Evolutionary conservation across 1,140 invertebrate genomes (phyloP), one percentile per base, ranked within the genome.

Genomic region (Colletes gigas): DNA sequence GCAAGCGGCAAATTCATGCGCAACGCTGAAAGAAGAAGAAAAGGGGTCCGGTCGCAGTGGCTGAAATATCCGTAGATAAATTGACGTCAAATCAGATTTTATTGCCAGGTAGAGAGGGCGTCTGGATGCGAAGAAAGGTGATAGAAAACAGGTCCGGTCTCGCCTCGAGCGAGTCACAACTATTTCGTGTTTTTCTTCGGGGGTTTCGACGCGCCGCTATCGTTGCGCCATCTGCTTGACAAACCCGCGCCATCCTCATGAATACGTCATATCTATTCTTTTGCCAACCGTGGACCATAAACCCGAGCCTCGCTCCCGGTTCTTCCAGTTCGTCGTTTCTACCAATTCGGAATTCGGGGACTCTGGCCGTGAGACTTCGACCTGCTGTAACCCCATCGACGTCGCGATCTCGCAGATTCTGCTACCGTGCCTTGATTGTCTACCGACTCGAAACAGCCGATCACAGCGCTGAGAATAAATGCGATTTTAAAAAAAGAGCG

Each of bases 61-160:
- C 89, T 89, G 87, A 89, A 88, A 92, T 88, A 87, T 75, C 88
- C 84, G 83, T 85, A 90, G 92, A 92, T 92, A 91, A 92, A 92
- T 92, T 90, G 90, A 92, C 87, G 90, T 92, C 89, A 89, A 91
- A 92, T 91, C 89, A 87, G 90, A 92, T 92, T 92, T 92, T 91
- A 92, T 92, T 90, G 89, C 88, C 57, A n/a, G 77, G 52, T 14
- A 55, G 79, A 65, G 71, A 69, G 50, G 67, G 73, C 39, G 68
- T 39, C 21, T 47, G 83, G 76, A 81, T 78, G 78, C 84, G 87
- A 91, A 89, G 90, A 92, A 91, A 92, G 92, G 91, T 90, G 91
- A 93, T 92, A 92, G 92, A 89, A 92, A 93, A 92, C 91, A 91
- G 90, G 90, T 93, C 91, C 90, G 85, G 90, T 92, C 91, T 92